phyloP scores from a whole-genome alignment of 2,113 vertebrate genomes.

The Rousettus leschenaultii region DNA sequence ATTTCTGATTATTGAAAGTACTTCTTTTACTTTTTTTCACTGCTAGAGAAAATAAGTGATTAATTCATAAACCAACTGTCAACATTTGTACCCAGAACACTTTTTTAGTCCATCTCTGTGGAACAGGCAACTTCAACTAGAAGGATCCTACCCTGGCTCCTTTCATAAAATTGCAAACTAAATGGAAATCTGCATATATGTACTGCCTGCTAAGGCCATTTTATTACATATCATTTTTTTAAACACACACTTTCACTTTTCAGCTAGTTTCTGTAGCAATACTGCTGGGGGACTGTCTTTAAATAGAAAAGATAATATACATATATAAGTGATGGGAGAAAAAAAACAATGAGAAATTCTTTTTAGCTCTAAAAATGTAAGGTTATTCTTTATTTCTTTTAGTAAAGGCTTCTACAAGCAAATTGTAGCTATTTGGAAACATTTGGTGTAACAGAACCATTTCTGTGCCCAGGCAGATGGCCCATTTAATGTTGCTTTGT shows the following conservation, averaged over 20 bases:
- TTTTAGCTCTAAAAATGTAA: neutral
- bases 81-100: neutral
- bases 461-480: neutral
- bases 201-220: neutral
- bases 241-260: neutral
- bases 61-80: conserved; percentile 34
- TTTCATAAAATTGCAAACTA: conserved; percentile 6
- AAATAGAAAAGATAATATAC: conserved; percentile 36
- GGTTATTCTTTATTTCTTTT: neutral
- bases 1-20: conserved; percentile 1
- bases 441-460: neutral
- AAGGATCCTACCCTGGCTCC: neutral
- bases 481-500: neutral
- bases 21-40: neutral
- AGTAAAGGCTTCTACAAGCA: neutral
- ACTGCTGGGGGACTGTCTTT: neutral
- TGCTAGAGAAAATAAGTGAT: conserved; percentile 25
- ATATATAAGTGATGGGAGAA: neutral
- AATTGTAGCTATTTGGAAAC: neutral
- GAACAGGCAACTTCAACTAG: conserved; percentile 31
- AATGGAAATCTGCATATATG: neutral
- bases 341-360: neutral
- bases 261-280: neutral
- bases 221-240: conserved; percentile 15
- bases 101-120: conserved; percentile 1